A percentile compares a stretch with the other conserved stretches of the same genome.
Conservation (phyloP, 2,797 vertebrate genomes). For the Mareca strepera region DNA sequence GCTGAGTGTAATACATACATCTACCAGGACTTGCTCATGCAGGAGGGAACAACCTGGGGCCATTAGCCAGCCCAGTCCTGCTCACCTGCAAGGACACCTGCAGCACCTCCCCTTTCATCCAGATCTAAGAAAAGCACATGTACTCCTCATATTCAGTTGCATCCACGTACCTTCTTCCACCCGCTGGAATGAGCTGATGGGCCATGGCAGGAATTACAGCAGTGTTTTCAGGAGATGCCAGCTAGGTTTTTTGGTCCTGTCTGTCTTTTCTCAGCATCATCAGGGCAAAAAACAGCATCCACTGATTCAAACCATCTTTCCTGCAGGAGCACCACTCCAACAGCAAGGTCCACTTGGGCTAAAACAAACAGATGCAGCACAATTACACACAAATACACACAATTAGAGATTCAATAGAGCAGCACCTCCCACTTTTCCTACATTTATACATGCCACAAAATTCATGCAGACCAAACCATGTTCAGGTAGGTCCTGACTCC, state of each 20-base stretch:
- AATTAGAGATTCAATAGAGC: not conserved
- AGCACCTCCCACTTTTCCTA: not conserved
- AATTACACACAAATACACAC: not conserved
- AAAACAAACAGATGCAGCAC: not conserved
- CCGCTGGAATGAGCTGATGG: not conserved
- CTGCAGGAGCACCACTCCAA: not conserved
- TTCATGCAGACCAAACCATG: not conserved
- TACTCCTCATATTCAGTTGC: not conserved
- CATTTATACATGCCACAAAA: not conserved
- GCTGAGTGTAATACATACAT: not conserved
- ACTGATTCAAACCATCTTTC: not conserved
- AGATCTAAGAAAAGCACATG: not conserved
- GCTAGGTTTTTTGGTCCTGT: not conserved
- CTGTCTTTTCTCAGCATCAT: not conserved
- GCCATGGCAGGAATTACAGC: too few relatives aligned
- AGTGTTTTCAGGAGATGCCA: not conserved
- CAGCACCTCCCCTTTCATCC: not conserved
- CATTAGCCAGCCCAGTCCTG: not conserved
- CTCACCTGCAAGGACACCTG: not conserved
- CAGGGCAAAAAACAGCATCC: not conserved
- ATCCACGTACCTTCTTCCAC: not conserved
- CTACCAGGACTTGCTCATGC: not conserved
- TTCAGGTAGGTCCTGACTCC: not conserved
- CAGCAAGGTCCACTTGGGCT: not conserved
- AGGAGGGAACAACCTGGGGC: not conserved